Percentiles rank a stretch among this genome's conserved stretches.
These are phyloP conservation scores for Enteromius argenteus DNA, from an alignment of 2,797 vertebrate species.

Conservation along the genomic window DNA sequence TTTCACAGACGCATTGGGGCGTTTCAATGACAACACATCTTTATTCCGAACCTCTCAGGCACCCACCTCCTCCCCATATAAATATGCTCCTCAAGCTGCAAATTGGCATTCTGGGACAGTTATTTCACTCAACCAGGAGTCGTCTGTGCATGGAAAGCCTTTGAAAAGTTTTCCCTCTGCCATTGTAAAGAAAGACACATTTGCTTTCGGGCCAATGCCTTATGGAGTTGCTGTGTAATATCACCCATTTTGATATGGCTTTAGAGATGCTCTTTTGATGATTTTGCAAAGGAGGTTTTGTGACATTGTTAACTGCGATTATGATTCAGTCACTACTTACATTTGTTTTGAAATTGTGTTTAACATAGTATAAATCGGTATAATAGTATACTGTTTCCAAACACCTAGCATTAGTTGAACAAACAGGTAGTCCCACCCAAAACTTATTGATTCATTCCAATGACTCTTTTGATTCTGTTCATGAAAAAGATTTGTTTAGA, in stretches of 20 bases:
- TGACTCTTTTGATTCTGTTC: slow-evolving; percentile 4
- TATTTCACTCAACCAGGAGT: slow-evolving; percentile 48
- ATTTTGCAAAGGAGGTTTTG: slow-evolving; percentile 21
- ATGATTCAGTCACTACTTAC: not conserved
- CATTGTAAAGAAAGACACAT: slow-evolving; percentile 46
- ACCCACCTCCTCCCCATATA: slow-evolving; percentile 29
- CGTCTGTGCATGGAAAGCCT: slow-evolving; percentile 54
- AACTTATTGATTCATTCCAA: not conserved
- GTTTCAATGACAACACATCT: slow-evolving; percentile 78
- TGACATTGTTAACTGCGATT: not conserved
- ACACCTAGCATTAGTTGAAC: not conserved
- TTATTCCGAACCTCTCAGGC: slow-evolving; percentile 62
- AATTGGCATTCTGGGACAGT: slow-evolving; percentile 61
- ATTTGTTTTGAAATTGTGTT: not conserved
- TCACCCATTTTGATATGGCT: slow-evolving; percentile 40
- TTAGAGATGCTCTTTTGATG: slow-evolving; percentile 20
- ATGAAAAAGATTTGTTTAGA: not conserved
- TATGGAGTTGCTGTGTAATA: slow-evolving; percentile 22
- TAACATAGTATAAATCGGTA: not conserved
- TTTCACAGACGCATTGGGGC: slow-evolving; percentile 74
- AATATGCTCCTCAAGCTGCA: slow-evolving; percentile 54
- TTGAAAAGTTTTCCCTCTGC: slow-evolving; percentile 58
- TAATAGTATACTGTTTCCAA: not conserved
- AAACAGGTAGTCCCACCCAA: not conserved
- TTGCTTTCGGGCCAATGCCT: slow-evolving; percentile 39